These are phyloP conservation scores for Drosophila ananassae DNA, from an alignment of 1,140 invertebrate genomes.

Conservation along the genomic window DNA sequence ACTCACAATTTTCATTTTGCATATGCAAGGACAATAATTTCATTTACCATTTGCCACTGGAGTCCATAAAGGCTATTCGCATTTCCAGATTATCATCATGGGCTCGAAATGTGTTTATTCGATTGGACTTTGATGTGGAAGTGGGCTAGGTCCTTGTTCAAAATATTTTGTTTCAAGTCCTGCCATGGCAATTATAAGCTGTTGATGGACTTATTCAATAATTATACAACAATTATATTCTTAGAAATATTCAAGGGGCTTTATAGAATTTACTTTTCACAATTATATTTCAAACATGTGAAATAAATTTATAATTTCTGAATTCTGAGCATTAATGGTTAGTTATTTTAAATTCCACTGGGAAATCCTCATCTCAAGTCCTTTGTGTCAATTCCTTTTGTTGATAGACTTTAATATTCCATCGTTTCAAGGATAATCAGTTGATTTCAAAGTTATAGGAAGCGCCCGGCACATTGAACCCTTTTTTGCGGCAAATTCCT, in stretches of 20 bases:
- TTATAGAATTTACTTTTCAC: not conserved
- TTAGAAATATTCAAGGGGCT: not conserved
- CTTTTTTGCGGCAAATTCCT: conserved; percentile 23
- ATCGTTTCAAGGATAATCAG: conserved; percentile 31
- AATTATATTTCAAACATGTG: not conserved
- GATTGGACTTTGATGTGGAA: conserved; percentile 1
- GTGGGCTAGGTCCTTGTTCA: not conserved
- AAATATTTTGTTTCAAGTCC: conserved; percentile 7
- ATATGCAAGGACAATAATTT: conserved; percentile 48
- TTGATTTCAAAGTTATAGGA: conserved; percentile 23
- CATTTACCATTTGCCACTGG: conserved; percentile 30
- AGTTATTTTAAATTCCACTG: not conserved
- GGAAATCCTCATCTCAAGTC: not conserved
- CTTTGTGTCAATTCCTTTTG: conserved; percentile 3
- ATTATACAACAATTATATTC: no score
- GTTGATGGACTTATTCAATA: no score
- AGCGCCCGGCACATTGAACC: conserved; percentile 9
- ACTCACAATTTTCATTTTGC: conserved; percentile 49
- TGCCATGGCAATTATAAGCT: conserved; percentile 3
- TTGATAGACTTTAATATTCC: conserved; percentile 40
- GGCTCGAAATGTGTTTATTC: conserved; percentile 12
- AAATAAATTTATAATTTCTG: not conserved
- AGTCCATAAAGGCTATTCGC: conserved; percentile 23
- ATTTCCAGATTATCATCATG: conserved; percentile 30
- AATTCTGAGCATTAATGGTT: not conserved